Percentiles rank a stretch among this genome's conserved stretches.
Conservation (phyloP, 2,888 invertebrate genomes). For the Limnephilus rhombicus region DNA sequence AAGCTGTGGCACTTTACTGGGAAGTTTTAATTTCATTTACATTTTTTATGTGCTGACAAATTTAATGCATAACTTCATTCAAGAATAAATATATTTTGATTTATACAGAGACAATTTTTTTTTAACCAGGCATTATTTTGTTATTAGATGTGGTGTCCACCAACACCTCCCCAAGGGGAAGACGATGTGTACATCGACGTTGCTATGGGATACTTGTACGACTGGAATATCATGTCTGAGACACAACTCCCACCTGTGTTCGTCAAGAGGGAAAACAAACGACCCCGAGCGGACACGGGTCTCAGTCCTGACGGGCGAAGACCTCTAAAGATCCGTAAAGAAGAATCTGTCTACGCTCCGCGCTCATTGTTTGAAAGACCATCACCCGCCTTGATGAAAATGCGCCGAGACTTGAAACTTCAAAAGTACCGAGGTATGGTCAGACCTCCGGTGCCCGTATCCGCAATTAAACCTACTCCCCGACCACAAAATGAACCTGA, state of each 20-base stretch:
- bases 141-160: conserved; percentile 95
- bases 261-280: conserved; percentile 86
- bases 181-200: conserved; percentile 94
- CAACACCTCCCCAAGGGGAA: conserved; percentile 96
- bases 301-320: conserved; percentile 78
- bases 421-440: conserved; percentile 83
- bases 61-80: neutral
- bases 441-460: conserved; percentile 76
- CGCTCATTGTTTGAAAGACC: conserved; percentile 90
- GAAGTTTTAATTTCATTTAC: neutral
- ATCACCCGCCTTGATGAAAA: conserved; percentile 84
- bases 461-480: conserved; percentile 77
- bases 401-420: conserved; percentile 86
- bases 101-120: neutral
- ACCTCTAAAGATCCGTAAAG: conserved; percentile 81
- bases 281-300: conserved; percentile 83
- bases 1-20: neutral
- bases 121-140: conserved; percentile 23
- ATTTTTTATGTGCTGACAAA: no score
- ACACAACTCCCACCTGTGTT: conserved; percentile 88
- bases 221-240: conserved; percentile 86
- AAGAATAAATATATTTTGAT: neutral
- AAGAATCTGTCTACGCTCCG: conserved; percentile 87
- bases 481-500: conserved; percentile 80
- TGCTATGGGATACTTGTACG: conserved; percentile 91